A percentile compares a stretch with the other conserved stretches of the same genome.
These are phyloP conservation scores for Caenorhabditis remanei DNA, from an alignment of 1,140 invertebrate species.

Conservation along the genomic window DNA sequence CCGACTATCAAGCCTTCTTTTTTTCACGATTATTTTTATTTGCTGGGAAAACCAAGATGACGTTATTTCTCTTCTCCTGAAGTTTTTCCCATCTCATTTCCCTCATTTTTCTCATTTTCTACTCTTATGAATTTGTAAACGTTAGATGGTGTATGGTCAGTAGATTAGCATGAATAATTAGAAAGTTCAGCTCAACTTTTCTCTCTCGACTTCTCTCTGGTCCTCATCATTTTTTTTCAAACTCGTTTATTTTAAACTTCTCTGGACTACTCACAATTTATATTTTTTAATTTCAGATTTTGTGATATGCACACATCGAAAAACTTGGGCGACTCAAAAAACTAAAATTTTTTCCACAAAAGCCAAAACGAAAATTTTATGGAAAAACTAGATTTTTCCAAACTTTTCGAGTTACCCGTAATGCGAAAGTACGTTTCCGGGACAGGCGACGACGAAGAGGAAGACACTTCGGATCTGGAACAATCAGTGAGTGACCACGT, in stretches of 20 bases:
- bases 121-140: slow-evolving; percentile 49
- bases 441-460: slow-evolving; percentile 3
- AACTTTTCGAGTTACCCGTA: slow-evolving; percentile 9
- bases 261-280: background rate
- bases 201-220: no score
- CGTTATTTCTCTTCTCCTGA: slow-evolving; percentile 15
- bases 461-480: slow-evolving; percentile 23
- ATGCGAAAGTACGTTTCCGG: slow-evolving; percentile 16
- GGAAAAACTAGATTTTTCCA: background rate
- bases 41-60: background rate
- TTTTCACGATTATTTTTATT: background rate
- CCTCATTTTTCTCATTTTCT: background rate
- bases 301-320: slow-evolving; percentile 8
- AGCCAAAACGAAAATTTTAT: background rate
- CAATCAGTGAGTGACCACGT: slow-evolving; percentile 5
- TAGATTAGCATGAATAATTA: slow-evolving; percentile 51
- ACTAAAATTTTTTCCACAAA: background rate
- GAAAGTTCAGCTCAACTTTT: slow-evolving; percentile 20
- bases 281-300: background rate
- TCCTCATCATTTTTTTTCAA: background rate
- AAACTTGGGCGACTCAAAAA: slow-evolving; percentile 12
- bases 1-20: slow-evolving; percentile 9
- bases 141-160: slow-evolving; percentile 21
- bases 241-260: background rate
- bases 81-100: background rate